Percentiles rank a stretch among this genome's conserved stretches.
phyloP scores from a whole-genome alignment of 2,797 vertebrate species.

The Scolopax bukidnonensis region DNA sequence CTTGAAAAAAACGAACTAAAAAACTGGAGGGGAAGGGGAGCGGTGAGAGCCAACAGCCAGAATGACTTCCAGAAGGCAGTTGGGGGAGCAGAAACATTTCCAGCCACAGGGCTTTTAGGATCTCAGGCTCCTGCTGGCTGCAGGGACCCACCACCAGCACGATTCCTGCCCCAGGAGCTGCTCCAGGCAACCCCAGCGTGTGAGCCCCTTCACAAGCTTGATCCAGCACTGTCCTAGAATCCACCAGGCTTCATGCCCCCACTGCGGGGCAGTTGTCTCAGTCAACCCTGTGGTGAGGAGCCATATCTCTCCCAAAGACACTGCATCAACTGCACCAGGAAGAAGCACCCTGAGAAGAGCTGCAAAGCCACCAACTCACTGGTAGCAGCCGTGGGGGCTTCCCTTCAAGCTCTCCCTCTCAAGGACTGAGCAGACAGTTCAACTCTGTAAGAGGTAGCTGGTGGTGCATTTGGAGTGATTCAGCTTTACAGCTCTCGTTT shows the following conservation, averaged over 20 bases:
- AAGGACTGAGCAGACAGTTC: neutral
- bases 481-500: neutral
- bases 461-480: neutral
- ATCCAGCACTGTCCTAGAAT: neutral
- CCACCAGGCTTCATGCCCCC: neutral
- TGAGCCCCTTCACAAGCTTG: neutral
- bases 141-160: neutral
- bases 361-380: neutral
- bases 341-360: neutral
- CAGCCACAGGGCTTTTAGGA: neutral
- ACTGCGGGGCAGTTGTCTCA: neutral
- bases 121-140: neutral
- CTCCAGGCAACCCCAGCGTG: fast-evolving
- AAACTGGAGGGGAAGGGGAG: neutral
- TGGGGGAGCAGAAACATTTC: neutral
- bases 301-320: neutral
- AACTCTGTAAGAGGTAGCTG: neutral
- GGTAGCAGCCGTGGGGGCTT: fast-evolving
- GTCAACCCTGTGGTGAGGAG: neutral
- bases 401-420: neutral
- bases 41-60: neutral
- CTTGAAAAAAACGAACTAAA: neutral
- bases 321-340: neutral
- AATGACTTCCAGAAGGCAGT: slow-evolving; percentile 2
- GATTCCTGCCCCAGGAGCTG: neutral